phyloP scores from a whole-genome alignment of 2,113 vertebrate genomes.

The Acrocephalus arundinaceus region DNA sequence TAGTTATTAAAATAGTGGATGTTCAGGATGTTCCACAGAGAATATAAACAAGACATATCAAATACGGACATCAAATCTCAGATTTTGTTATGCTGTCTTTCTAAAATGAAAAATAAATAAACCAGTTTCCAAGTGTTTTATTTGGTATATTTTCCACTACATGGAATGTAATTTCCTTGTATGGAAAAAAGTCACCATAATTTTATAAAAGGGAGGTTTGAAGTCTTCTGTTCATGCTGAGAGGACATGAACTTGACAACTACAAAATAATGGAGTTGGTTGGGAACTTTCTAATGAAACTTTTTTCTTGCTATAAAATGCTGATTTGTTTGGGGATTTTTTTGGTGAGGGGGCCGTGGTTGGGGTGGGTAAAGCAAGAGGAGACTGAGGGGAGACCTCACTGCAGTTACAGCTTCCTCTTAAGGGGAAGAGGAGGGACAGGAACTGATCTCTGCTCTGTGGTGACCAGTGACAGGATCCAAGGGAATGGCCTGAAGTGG shows the following conservation, averaged over 20 bases:
- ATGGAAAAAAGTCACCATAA: rapidly evolving
- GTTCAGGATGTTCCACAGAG: neutral
- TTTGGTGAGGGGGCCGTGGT: too few species aligned
- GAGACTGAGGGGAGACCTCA: neutral
- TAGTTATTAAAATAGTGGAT: neutral
- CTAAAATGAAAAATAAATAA: neutral
- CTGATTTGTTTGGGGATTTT: neutral
- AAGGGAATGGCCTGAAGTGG: neutral
- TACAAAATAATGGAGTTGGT: neutral
- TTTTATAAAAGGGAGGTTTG: neutral
- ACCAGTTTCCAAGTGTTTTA: neutral
- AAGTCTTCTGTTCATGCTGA: neutral
- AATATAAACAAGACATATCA: neutral
- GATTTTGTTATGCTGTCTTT: neutral
- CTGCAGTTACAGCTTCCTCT: neutral
- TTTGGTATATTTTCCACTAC: neutral
- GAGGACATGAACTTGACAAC: neutral
- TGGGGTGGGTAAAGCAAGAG: neutral
- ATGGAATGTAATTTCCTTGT: neutral
- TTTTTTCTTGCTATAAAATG: neutral
- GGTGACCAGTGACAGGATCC: neutral
- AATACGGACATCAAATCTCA: neutral
- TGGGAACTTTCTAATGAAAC: neutral
- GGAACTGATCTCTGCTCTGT: neutral
- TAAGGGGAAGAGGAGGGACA: neutral